Base-by-base conservation (phyloP, 2,113 vertebrate genomes). In the Caretta caretta region DNA sequence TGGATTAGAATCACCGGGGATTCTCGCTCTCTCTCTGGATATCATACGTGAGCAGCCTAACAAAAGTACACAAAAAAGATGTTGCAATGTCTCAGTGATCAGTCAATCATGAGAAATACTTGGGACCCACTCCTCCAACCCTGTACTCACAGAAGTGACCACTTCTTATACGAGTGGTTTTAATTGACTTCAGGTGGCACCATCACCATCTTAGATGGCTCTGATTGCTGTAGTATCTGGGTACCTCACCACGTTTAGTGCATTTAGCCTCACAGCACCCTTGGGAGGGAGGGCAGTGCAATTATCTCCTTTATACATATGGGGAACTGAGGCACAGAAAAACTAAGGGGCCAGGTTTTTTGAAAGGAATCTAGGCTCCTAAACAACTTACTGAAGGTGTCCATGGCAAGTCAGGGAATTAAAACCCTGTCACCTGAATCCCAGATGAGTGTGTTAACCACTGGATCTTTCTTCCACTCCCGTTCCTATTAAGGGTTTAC, bases 391-490 rank as follows among this genome's bases (percentile, higher is more conserved):
- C 8, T 20, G 16, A 69, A 69, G 35, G 65, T 69, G 65, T 69
- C 17, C 35, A 19, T 10, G 17, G 31, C 35, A n/a, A 10, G n/a
- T 19, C 35, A 38, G 65, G 65, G 16, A 69, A 69, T 69, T 83
- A 75, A 75, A 46, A 0, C 3, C 20, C 13, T 31, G 65, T 9
- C 35, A 69, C 24, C n/a, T 1, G 2, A 10, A 13, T 4, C n/a
- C 42, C 48, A 51, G 6, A 84, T 92, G 56, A 1, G 0, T 1
- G 4, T 2, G 62, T 56, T 80, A 0, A 46, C 11, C 8, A 2
- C 1, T 48, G n/a, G 14, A 2, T 50, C 24, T 65, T 86, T 1
- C 53, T 42, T 50, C 19, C 20, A 42, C 56, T 35, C 51, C 79
- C 12, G 35, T 69, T n/a, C 88, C 57, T 13, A 1, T 1, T n/a